Evolutionary conservation across 2,113 vertebrate genomes (phyloP).

Genomic region (Mesembrinibis cayennensis): DNA sequence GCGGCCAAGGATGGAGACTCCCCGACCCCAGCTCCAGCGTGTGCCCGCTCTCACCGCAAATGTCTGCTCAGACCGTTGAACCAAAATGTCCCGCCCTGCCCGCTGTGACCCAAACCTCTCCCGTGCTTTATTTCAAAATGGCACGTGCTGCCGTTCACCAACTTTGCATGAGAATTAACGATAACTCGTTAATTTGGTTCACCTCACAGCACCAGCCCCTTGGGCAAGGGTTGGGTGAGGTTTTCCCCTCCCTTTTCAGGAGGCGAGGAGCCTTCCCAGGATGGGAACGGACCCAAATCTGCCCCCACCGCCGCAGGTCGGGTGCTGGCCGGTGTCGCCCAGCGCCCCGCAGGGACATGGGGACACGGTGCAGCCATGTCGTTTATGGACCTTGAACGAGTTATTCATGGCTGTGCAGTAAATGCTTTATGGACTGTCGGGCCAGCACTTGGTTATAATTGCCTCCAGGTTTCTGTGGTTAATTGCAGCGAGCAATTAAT

Average conservation of each 20-base stretch:
- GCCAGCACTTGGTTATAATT: neutral
- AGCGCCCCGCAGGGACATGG: accelerated
- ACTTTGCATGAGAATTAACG: accelerated
- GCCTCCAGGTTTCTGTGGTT: neutral
- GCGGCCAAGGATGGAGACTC: accelerated
- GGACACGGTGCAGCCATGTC: accelerated
- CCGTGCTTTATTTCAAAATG: accelerated
- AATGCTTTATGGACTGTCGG: neutral
- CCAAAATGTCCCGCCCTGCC: neutral
- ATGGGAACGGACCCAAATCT: neutral
- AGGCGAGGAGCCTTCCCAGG: neutral
- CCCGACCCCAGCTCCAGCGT: too few species aligned
- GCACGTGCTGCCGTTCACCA: accelerated
- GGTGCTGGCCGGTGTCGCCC: neutral
- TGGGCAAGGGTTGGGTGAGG: too few species aligned
- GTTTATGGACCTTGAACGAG: neutral
- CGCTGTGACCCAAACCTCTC: neutral
- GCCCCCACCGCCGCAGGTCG: accelerated
- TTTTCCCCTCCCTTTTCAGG: neutral
- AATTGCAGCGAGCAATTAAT: constrained; percentile 12
- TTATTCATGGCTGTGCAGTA: neutral
- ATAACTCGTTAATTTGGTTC: neutral
- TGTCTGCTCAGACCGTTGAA: neutral
- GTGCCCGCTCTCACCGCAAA: neutral
- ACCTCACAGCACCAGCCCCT: neutral